Percentiles rank a stretch among this genome's conserved stretches.
Conservation (phyloP, 2,113 vertebrate genomes). For the Furnarius figulus region DNA sequence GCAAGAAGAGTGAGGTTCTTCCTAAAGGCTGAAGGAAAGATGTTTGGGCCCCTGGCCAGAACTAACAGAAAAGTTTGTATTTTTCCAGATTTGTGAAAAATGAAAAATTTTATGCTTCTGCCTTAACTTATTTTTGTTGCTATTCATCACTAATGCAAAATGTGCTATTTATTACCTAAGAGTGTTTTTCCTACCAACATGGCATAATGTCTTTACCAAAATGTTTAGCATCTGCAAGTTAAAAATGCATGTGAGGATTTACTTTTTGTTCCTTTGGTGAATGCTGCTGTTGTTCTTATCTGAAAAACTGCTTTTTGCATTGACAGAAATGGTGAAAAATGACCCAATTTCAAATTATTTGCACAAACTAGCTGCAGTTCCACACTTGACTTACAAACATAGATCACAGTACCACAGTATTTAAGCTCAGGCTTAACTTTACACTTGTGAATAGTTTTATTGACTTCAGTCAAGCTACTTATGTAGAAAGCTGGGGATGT, state of each 20-base stretch:
- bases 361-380: slow-evolving; percentile 22
- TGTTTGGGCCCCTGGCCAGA: slow-evolving; percentile 6
- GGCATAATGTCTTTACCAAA: slow-evolving; percentile 38
- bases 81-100: slow-evolving; percentile 45
- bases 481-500: background rate
- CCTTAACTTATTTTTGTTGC: slow-evolving; percentile 16
- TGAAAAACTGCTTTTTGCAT: slow-evolving; percentile 12
- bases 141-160: slow-evolving; percentile 29
- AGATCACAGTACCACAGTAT: background rate
- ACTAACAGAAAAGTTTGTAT: background rate
- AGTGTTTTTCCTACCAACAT: background rate
- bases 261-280: slow-evolving; percentile 9
- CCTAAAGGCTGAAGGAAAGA: background rate
- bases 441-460: slow-evolving; percentile 39
- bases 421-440: slow-evolving; percentile 34
- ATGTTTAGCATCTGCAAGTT: slow-evolving; percentile 5
- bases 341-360: slow-evolving; percentile 16
- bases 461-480: background rate
- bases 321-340: slow-evolving; percentile 52
- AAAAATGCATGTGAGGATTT: slow-evolving; percentile 16
- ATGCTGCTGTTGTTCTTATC: slow-evolving; percentile 30
- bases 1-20: background rate
- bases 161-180: slow-evolving; percentile 21
- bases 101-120: slow-evolving; percentile 10
- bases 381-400: slow-evolving; percentile 6